Evolutionary conservation across 2,888 invertebrate species (phyloP), one percentile per base, ranked within the genome.

Genomic region (Sussaba pulchella): DNA sequence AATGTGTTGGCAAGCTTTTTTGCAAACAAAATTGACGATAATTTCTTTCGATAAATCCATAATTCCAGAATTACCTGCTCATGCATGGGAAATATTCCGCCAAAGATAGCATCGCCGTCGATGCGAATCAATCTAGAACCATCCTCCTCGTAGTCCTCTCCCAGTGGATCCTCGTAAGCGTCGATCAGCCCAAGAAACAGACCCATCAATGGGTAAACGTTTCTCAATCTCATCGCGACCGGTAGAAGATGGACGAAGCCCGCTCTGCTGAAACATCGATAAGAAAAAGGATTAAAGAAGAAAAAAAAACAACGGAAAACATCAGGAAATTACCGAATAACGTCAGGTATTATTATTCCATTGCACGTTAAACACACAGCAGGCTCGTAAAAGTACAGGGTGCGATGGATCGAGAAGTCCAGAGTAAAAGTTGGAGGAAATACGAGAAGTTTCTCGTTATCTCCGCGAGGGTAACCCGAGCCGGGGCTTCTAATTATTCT

Each of bases 21-120:
- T n/a, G n/a, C n/a, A n/a, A n/a, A n/a, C n/a, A n/a, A n/a, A n/a
- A n/a, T n/a, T n/a, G n/a, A n/a, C n/a, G n/a, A n/a, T n/a, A n/a
- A n/a, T n/a, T n/a, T n/a, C n/a, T n/a, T n/a, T n/a, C n/a, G n/a
- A n/a, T n/a, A n/a, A n/a, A n/a, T n/a, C n/a, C n/a, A n/a, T n/a
- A n/a, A n/a, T n/a, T n/a, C n/a, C n/a, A n/a, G n/a, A n/a, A n/a
- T n/a, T 85, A 91, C 91, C 89, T 95, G 94, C 85, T 95, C 94
- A 87, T 96, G 95, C 89, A 96, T 94, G 0, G 96, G 95, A 89
- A 96, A 96, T 54, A 96, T 93, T 2, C 95, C 95, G 1, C 95
- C 95, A 36, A 96, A 92, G 79, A 95, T 94, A 76, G 95, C 93
- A 88, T 95, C 95, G n/a, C 95, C 95, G 61, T 90, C 91, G 72